phyloP scores from a whole-genome alignment of 2,797 vertebrate species.

The Monodelphis domestica region DNA sequence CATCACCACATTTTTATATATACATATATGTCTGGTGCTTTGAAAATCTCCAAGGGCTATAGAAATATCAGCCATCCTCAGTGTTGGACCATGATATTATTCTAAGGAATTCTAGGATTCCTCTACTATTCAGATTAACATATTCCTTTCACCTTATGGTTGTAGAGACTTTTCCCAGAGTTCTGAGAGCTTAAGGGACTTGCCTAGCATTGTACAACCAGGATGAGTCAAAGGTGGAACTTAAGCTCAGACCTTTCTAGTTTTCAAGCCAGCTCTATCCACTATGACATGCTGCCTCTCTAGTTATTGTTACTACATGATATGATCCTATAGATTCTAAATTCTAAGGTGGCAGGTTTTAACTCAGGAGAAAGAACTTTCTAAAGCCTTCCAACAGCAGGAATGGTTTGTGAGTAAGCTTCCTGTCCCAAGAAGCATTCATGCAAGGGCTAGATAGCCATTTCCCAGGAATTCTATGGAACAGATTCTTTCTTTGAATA shows the following conservation, averaged over 20 bases:
- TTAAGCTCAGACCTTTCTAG: not conserved
- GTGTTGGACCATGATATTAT: not conserved
- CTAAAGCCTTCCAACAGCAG: not conserved
- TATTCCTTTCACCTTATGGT: not conserved
- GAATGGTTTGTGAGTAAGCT: not conserved
- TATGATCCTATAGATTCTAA: not conserved
- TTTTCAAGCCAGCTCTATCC: not conserved
- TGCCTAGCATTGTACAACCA: not conserved
- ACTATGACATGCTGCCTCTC: not conserved
- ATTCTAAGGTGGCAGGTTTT: not conserved
- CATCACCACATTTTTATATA: not conserved
- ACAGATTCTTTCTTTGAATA: not conserved
- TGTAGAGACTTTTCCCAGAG: not conserved
- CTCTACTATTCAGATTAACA: not conserved
- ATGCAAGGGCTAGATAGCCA: accelerated
- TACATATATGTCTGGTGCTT: not conserved
- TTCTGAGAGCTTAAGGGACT: not conserved
- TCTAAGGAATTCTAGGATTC: not conserved
- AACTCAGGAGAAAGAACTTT: constrained; percentile 2
- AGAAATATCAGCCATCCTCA: not conserved
- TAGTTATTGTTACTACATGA: not conserved
- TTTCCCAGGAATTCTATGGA: accelerated
- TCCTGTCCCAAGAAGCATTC: not conserved
- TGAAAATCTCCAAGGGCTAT: not conserved
- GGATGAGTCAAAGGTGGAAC: not conserved